Evolutionary conservation across 2,888 invertebrate species (phyloP).

Genomic region (Drosophila cognata): DNA sequence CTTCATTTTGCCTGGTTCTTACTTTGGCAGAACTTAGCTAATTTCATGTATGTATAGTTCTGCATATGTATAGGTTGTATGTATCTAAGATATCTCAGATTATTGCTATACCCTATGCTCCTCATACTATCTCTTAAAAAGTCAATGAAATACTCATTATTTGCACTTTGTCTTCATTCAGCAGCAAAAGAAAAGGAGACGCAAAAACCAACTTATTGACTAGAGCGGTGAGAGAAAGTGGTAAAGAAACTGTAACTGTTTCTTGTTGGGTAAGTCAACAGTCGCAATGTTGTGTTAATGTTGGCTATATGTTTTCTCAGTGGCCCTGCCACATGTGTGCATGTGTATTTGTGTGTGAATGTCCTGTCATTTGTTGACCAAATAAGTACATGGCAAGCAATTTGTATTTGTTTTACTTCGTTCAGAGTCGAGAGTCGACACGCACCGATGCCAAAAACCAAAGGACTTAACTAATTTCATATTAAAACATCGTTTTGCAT

Average conservation of each 20-base stretch:
- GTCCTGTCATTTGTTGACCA: slow-evolving; percentile 82
- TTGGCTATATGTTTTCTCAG: slow-evolving; percentile 67
- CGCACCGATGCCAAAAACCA: slow-evolving; percentile 74
- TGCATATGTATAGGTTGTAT: neutral
- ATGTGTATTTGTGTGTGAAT: slow-evolving; percentile 45
- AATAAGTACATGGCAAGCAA: slow-evolving; percentile 82
- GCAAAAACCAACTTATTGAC: slow-evolving; percentile 12
- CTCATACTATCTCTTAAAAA: slow-evolving; percentile 42
- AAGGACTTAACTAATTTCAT: slow-evolving; percentile 81
- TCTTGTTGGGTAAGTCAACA: slow-evolving; percentile 79
- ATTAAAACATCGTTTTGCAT: slow-evolving; percentile 83
- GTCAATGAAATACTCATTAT: slow-evolving; percentile 53
- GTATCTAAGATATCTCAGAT: neutral
- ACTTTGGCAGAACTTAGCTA: neutral
- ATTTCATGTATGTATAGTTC: neutral
- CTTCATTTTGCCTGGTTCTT: neutral
- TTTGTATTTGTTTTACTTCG: slow-evolving; percentile 79
- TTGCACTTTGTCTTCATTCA: slow-evolving; percentile 69
- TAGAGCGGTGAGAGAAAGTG: slow-evolving; percentile 3
- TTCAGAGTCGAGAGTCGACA: slow-evolving; percentile 32
- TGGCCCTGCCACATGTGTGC: slow-evolving; percentile 18
- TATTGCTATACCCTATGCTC: neutral
- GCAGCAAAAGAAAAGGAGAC: slow-evolving; percentile 6
- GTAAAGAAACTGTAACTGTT: slow-evolving; percentile 60
- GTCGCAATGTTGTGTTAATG: slow-evolving; percentile 81